Evolutionary conservation across 92 coral and sea anemone genomes (phyloP), one percentile per base, ranked within the genome.

Genomic region (Palythoa grandiflora): DNA sequence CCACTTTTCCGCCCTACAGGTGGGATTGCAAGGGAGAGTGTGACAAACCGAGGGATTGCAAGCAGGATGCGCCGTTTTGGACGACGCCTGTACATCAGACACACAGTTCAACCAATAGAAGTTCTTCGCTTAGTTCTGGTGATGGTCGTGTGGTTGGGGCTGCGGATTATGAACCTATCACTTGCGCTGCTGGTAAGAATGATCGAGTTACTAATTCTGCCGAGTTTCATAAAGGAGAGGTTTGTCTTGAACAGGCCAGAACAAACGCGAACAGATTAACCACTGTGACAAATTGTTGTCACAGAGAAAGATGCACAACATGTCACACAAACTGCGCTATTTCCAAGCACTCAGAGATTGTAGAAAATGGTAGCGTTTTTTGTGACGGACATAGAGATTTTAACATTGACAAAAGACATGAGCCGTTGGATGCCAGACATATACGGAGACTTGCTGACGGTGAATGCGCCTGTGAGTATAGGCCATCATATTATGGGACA

Each of bases 1-100:
- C 94, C 73, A 89, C 94, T 91, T 95, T 93, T 93, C 96, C 96
- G 71, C 92, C 94, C 87, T 91, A 80, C 88, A 94, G 98, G 95
- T 94, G 96, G 96, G 89, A 92, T 51, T 57, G 36, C 71, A 44
- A 77, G 60, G 36, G 66, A 85, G 91, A 84, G 75, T 77, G 84
- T 57, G 61, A 54, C 19, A 11, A 28, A 47, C 60, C 74, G 6
- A 44, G 75, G 88, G 10, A 38, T 89, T 68, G 79, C 77, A 20
- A 83, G 36, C 83, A 88, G 93, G 48, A 84, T 94, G 76, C 47
- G 77, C 38, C 87, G 81, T 39, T 84, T 79, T 51, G 87, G 83
- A 87, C 72, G 71, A 73, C 81, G 92, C 20, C 88, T 91, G 52
- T 88, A 88, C 84, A 76, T 91, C 75, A 91, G 66, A 39, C 96